Base-by-base conservation (phyloP, 53 echinoderm and acorn worm species). In the Echinometra lucunter region DNA sequence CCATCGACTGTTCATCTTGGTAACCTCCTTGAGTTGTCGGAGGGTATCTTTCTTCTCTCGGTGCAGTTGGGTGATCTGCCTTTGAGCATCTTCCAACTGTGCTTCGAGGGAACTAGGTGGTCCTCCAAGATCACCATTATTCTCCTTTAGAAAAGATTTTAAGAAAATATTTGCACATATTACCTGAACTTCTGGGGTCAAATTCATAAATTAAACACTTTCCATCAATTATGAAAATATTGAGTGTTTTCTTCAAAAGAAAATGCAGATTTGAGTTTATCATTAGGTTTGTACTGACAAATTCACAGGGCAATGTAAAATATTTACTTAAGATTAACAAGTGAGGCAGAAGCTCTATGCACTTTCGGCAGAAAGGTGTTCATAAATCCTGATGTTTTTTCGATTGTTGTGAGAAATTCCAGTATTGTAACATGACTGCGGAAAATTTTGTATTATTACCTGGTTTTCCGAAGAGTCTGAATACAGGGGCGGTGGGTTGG, bases 1-100 rank as follows among this genome's bases (percentile, higher is more conserved):
- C 94, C 94, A 94, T 2, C 94, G 85, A 40, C 82, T 58, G 94
- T 94, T 94, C 94, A 94, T 94, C 67, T 94, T 94, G 13, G 83
- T 83, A 45, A 94, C 66, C 18, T 94, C 94, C 60, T 83, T 94
- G 28, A 85, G 8, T 38, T 94, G 38, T 23, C 44, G 63, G 45
- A 37, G 2, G 27, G 66, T 47, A 42, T 94, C 63, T 35, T 63
- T 82, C 85, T 83, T 66, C 85, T 94, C 94, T 16, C 40, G 94
- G 25, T 60, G 82, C 13, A 94, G 63, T 44, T 63, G 83, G 27
- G 12, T 37, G 45, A 83, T 44, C 44, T 94, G 58, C 44, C 42
- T 16, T 1, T 21, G 34, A 18, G 78, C 75, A 5, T 45, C 57
- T 57, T 47, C 69, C 45, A 92, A 35, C 30, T 28, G 92, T 25